A percentile compares a stretch with the other conserved stretches of the same genome.
phyloP scores from a whole-genome alignment of 2,888 invertebrate species.

The Brenthis hecate region DNA sequence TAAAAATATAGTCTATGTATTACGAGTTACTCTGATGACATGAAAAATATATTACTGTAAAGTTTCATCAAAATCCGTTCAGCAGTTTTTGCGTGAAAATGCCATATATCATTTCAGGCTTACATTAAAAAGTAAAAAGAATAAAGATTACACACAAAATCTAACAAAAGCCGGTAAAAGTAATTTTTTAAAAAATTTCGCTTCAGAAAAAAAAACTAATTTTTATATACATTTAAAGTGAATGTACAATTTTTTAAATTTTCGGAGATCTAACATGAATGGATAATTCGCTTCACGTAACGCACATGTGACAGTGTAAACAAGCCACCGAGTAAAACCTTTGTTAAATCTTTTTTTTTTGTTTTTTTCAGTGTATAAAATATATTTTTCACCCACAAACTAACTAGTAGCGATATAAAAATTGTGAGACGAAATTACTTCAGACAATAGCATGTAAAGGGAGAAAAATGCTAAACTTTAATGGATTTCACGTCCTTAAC shows the following conservation, averaged over 20 bases:
- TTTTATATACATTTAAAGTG: conserved; percentile 14
- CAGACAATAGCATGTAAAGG: conserved; percentile 5
- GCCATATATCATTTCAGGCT: too few species aligned
- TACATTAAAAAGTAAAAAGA: neutral
- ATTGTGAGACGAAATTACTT: neutral
- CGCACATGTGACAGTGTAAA: conserved; percentile 28
- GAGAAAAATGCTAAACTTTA: neutral
- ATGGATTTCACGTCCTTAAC: too few species aligned
- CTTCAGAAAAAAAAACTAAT: neutral
- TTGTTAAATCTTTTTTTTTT: conserved; percentile 11
- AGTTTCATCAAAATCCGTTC: too few species aligned
- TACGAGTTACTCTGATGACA: too few species aligned
- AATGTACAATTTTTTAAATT: conserved; percentile 20
- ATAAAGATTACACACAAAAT: conserved; percentile 11
- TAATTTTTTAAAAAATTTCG: conserved; percentile 8
- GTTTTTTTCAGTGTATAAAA: conserved; percentile 21
- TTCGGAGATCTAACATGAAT: conserved; percentile 26
- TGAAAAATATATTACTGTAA: too few species aligned
- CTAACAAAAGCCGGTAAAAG: conserved; percentile 2
- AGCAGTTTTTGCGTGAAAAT: too few species aligned
- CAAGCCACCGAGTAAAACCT: conserved; percentile 16
- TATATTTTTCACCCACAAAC: conserved; percentile 22
- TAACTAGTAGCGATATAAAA: conserved; percentile 12
- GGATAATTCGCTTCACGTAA: conserved; percentile 17
- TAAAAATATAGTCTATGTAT: too few species aligned